Base-by-base conservation (phyloP, 2,113 vertebrate species). In the Campylomormyrus numenius region DNA sequence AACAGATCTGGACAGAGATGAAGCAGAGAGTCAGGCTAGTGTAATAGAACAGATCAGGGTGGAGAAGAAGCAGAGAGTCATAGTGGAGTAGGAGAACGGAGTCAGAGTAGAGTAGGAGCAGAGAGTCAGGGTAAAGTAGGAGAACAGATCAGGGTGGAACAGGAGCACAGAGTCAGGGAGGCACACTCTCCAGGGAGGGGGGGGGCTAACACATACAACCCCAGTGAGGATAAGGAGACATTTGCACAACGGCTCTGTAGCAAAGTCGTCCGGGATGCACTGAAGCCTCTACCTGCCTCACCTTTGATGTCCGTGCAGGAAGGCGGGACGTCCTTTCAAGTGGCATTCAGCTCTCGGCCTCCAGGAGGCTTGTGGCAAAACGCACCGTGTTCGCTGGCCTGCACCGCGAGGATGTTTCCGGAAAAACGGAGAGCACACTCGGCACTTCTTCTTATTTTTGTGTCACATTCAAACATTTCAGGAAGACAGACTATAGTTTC, bases 281-380 rank as follows among this genome's bases (percentile, higher is more conserved):
- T 45, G 35, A 58, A 84, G 50, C 89, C 52, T 62, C 83, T 85
- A 45, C 21, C 42, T 35, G 80, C 77, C 52, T 27, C 8, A 10
- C 39, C 21, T 62, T 89, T 89, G 77, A 89, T 89, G 88, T 84
- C 50, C 24, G 74, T 53, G 50, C 53, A 39, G 88, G 70, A 62
- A 85, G 88, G 42, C 19, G 19, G 48, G 70, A 24, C 11, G 21
- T 62, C 39, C 52, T 45, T 89, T 89, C 80, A 85, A 89, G 80
- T 85, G 77, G 13, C 52, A 62, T 85, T 85, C 48, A 45, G 52
- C 15, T 5, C 77, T 48, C 3, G 52, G 39, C 52, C 56, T 80
- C 39, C 49, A 52, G 45, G 35, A 19, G 70, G 48, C 70, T n/a
- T 19, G 39, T n/a, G 48, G 70, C 35, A 45, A 83, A 13, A 53